Evolutionary conservation across 2,113 vertebrate species (phyloP), one percentile per base, ranked within the genome.

Genomic region (Cochlearius cochlearius): DNA sequence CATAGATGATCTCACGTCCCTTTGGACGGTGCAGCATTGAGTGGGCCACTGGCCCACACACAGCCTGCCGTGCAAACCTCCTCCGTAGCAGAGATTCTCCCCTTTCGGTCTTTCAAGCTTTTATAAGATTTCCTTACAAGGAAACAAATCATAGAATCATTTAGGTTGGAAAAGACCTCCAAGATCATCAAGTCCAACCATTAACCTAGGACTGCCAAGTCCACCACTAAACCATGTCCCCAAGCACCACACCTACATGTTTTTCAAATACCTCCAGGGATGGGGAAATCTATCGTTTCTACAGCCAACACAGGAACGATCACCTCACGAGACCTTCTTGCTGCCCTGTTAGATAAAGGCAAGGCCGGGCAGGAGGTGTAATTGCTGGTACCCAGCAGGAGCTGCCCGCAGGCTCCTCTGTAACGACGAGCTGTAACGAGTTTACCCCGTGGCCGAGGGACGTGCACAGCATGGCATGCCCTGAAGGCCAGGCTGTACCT

Each of bases 381-480:
- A 38, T 58, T 1, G 1, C 25, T 0, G 0, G 50, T 10, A 39
- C 34, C 3, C 3, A 52, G 71, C 1, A 0, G 16, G 27, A 62
- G 29, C 29, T 52, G 56, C 25, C 56, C 0, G 1, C 23, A 29
- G 63, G 56, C 49, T 76, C 36, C 50, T 69, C 56, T 41, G 75
- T 41, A 45, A 45, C 1, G 4, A 34, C 1, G 2, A 76, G 41
- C 27, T 38, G 58, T 43, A 9, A 21, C 10, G 32, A 34, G 32
- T 50, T 64, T 39, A 23, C 10, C 20, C 16, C 0, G 0, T 1
- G 4, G 26, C 21, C 0, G 3, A 67, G 41, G n/a, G 29, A 20
- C 9, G 7, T 3, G 6, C 0, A 9, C 18, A 21, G 56, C 50
- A 25, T 1, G 1, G 32, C 50, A 45, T 0, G 3, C 45, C 25